These are phyloP conservation scores for Ptychadena robeensis DNA, from an alignment of 2,797 vertebrate species.

Conservation along the genomic window DNA sequence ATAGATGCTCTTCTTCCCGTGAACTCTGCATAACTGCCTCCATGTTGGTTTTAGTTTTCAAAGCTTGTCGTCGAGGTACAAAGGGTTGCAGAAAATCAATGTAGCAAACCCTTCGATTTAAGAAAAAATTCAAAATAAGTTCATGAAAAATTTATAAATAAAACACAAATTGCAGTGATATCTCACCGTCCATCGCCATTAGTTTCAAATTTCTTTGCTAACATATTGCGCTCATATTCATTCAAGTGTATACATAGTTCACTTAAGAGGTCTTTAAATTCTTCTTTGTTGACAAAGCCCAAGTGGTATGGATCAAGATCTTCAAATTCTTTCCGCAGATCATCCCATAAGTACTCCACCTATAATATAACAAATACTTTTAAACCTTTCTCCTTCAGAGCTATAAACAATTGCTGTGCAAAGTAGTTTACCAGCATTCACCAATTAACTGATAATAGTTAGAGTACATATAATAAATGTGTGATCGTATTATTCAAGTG, in stretches of 20 bases:
- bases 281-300: slow-evolving; percentile 66
- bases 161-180: background rate
- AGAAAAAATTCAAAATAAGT: background rate
- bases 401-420: background rate
- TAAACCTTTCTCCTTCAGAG: background rate
- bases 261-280: slow-evolving; percentile 65
- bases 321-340: slow-evolving; percentile 66
- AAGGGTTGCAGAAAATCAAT: slow-evolving; percentile 67
- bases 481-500: too few relatives aligned
- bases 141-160: background rate
- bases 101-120: slow-evolving; percentile 59
- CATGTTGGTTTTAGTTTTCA: slow-evolving; percentile 54
- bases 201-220: slow-evolving; percentile 64
- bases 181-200: slow-evolving; percentile 64
- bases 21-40: slow-evolving; percentile 51
- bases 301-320: slow-evolving; percentile 64
- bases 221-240: slow-evolving; percentile 63
- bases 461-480: too few relatives aligned
- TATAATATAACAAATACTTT: slow-evolving; percentile 12
- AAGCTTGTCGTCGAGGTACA: slow-evolving; percentile 57
- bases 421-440: background rate
- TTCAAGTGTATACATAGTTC: slow-evolving; percentile 63
- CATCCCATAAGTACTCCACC: slow-evolving; percentile 65
- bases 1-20: slow-evolving; percentile 3
- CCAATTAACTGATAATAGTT: too few relatives aligned